These are phyloP conservation scores for Carlito syrichta DNA, from an alignment of 2,113 vertebrate species.

Conservation along the genomic window DNA sequence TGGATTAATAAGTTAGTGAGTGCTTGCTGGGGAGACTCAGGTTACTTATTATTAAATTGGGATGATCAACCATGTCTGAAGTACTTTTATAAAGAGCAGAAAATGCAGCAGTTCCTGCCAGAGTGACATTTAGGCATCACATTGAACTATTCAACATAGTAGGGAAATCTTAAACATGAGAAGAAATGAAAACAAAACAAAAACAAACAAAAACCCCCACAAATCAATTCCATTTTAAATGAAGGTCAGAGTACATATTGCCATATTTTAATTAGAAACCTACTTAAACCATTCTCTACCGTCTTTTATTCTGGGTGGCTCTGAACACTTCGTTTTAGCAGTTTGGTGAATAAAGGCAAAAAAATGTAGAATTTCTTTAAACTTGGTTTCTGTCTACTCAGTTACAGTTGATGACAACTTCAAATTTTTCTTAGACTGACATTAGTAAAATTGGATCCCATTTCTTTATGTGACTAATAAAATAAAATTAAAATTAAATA, in stretches of 20 bases:
- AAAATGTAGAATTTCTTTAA: neutral
- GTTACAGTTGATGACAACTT: neutral
- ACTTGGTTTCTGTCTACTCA: neutral
- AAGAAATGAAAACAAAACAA: neutral
- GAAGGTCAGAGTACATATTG: neutral
- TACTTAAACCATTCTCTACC: neutral
- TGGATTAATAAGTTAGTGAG: neutral
- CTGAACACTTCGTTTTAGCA: neutral
- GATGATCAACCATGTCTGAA: neutral
- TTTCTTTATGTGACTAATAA: constrained; percentile 20
- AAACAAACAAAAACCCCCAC: neutral
- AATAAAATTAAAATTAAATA: too few species aligned
- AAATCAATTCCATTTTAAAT: neutral
- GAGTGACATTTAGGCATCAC: neutral
- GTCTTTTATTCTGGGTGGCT: neutral
- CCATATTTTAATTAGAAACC: neutral
- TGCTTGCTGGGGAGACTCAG: neutral
- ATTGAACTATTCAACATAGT: neutral
- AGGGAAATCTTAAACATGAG: neutral
- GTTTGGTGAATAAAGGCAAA: neutral
- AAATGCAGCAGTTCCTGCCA: neutral
- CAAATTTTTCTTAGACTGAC: neutral
- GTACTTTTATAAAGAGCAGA: neutral
- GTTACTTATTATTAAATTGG: neutral
- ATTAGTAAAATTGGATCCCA: neutral